These are phyloP conservation scores for Tenodera sinensis DNA, from an alignment of 2,888 invertebrate genomes.

Conservation along the genomic window DNA sequence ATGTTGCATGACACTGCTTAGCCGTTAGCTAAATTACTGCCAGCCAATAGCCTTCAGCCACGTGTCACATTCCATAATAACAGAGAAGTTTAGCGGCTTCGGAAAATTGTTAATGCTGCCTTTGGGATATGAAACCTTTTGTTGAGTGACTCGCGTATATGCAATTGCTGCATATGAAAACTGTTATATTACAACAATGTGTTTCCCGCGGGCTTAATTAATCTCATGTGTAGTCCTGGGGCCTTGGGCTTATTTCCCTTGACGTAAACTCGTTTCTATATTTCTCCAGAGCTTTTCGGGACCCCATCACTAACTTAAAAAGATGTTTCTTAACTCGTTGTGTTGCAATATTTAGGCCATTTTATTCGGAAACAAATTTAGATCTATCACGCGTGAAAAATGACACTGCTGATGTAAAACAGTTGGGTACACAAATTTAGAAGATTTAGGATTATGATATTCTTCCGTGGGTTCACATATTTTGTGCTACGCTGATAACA, in stretches of 20 bases:
- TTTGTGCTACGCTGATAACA: too few species aligned
- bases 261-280: neutral
- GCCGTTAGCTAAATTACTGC: neutral
- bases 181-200: neutral
- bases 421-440: too few species aligned
- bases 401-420: too few species aligned
- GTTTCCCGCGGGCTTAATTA: neutral
- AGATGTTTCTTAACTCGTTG: too few species aligned
- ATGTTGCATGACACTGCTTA: neutral
- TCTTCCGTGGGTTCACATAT: too few species aligned
- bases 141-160: neutral
- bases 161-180: neutral
- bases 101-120: neutral
- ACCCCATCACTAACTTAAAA: too few species aligned
- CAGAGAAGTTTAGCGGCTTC: neutral
- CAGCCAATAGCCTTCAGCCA: neutral
- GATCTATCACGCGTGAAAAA: too few species aligned
- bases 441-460: too few species aligned
- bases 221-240: neutral
- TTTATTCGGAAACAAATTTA: too few species aligned
- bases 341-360: too few species aligned
- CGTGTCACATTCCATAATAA: neutral
- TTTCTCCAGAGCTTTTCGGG: neutral
- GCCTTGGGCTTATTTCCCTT: neutral
- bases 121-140: neutral